Percentiles rank a stretch among this genome's conserved stretches.
These are phyloP conservation scores for Drosophila antonietae DNA, from an alignment of 2,888 invertebrate species.

Conservation along the genomic window DNA sequence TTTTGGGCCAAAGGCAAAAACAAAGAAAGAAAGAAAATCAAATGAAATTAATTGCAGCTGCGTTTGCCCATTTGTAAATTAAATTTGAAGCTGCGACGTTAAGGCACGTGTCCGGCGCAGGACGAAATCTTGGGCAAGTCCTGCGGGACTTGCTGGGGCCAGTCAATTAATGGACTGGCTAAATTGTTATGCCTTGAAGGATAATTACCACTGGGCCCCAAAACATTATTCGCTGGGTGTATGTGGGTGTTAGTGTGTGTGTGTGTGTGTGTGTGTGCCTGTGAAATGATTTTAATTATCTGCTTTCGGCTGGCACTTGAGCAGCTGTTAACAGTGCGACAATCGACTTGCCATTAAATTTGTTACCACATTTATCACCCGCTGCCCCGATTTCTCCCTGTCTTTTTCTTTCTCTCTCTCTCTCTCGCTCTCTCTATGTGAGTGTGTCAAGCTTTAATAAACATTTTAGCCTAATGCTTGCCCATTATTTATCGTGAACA, in stretches of 20 bases:
- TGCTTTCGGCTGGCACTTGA: slow-evolving; percentile 30
- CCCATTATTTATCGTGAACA: slow-evolving; percentile 70
- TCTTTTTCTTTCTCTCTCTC: neutral
- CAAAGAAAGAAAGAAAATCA: slow-evolving; percentile 53
- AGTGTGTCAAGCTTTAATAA: slow-evolving; percentile 70
- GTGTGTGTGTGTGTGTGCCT: slow-evolving; percentile 53
- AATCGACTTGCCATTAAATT: slow-evolving; percentile 65
- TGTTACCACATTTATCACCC: slow-evolving; percentile 55
- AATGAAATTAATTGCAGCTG: slow-evolving; percentile 75
- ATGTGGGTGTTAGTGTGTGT: slow-evolving; percentile 16
- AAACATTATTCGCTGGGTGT: slow-evolving; percentile 24
- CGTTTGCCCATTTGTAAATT: slow-evolving; percentile 73
- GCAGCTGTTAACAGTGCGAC: slow-evolving; percentile 73
- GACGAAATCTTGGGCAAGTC: slow-evolving; percentile 46
- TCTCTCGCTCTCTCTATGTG: slow-evolving; percentile 28
- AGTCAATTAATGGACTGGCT: slow-evolving; percentile 72
- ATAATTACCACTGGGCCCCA: slow-evolving; percentile 73
- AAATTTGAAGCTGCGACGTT: slow-evolving; percentile 54
- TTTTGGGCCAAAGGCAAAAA: slow-evolving; percentile 25
- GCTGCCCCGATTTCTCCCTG: neutral
- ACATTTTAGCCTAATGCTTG: slow-evolving; percentile 76
- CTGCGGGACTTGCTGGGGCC: slow-evolving; percentile 36
- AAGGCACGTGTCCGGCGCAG: slow-evolving; percentile 63
- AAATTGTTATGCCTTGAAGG: slow-evolving; percentile 82
- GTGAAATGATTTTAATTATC: slow-evolving; percentile 82